Evolutionary conservation across 2,888 invertebrate species (phyloP).

Genomic region (Trachelus stipa): DNA sequence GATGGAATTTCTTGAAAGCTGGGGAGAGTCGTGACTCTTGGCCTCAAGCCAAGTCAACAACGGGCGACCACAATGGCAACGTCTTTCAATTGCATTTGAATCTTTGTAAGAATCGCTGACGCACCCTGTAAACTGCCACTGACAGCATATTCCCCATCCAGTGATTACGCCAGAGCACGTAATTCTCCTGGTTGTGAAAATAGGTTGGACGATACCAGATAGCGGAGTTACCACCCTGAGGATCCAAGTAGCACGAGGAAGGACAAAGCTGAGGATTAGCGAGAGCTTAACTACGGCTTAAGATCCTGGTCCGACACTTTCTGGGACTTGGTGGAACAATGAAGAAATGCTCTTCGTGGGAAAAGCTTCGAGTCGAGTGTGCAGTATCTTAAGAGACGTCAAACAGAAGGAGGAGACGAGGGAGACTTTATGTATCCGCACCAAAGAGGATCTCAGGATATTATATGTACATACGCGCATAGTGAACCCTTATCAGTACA

Average conservation of each 20-base stretch:
- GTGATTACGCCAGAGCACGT: background rate
- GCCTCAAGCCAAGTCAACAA: background rate
- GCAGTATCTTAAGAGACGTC: background rate
- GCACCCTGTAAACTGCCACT: no score
- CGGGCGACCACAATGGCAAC: background rate
- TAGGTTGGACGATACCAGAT: background rate
- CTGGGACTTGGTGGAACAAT: background rate
- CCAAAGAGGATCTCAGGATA: background rate
- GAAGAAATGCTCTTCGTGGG: background rate
- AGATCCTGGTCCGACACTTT: background rate
- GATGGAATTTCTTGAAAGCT: background rate
- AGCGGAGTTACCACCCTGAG: background rate
- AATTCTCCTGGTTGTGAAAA: background rate
- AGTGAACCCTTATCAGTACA: background rate
- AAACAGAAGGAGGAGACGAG: background rate
- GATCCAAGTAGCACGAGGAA: background rate
- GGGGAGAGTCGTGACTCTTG: background rate
- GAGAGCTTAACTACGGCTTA: background rate
- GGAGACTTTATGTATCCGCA: background rate
- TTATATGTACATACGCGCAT: background rate
- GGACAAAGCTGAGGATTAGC: slow-evolving; percentile 2
- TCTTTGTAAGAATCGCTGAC: no score
- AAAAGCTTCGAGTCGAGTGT: background rate
- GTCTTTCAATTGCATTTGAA: background rate
- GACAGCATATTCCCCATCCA: no score